phyloP scores from a whole-genome alignment of 2,113 vertebrate species.

The Varanus salvator region DNA sequence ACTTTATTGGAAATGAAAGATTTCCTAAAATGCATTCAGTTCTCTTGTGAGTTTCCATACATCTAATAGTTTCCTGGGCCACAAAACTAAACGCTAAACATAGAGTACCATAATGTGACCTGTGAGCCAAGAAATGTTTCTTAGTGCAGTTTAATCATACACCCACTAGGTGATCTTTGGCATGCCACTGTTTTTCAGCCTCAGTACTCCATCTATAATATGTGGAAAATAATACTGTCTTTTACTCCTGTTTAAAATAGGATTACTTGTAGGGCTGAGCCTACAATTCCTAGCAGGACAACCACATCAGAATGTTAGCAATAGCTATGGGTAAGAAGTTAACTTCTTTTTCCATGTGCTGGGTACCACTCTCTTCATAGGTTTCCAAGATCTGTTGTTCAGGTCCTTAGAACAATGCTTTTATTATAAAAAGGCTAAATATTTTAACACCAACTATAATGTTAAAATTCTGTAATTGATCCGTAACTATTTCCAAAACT shows the following conservation, averaged over 20 bases:
- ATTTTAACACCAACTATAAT: background rate
- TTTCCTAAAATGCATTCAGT: constrained; percentile 34
- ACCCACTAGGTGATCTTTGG: background rate
- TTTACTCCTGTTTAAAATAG: background rate
- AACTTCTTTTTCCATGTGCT: background rate
- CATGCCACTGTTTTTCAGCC: background rate
- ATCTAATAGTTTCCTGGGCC: constrained; percentile 27
- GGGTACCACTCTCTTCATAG: background rate
- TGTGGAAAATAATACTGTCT: background rate
- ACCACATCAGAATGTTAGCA: background rate
- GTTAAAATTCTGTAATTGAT: background rate
- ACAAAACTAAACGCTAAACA: background rate
- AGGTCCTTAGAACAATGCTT: background rate
- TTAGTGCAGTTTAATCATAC: background rate
- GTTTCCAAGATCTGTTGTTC: background rate
- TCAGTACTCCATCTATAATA: background rate
- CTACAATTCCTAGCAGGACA: background rate
- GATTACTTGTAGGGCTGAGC: background rate
- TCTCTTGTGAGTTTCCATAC: constrained; percentile 18
- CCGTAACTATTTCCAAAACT: background rate
- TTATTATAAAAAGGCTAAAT: background rate
- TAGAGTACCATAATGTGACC: background rate
- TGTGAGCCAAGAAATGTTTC: background rate
- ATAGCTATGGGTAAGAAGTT: background rate
- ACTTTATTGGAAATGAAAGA: constrained; percentile 37